phyloP scores from a whole-genome alignment of 2,888 invertebrate species.

The Pardosa pseudoannulata region DNA sequence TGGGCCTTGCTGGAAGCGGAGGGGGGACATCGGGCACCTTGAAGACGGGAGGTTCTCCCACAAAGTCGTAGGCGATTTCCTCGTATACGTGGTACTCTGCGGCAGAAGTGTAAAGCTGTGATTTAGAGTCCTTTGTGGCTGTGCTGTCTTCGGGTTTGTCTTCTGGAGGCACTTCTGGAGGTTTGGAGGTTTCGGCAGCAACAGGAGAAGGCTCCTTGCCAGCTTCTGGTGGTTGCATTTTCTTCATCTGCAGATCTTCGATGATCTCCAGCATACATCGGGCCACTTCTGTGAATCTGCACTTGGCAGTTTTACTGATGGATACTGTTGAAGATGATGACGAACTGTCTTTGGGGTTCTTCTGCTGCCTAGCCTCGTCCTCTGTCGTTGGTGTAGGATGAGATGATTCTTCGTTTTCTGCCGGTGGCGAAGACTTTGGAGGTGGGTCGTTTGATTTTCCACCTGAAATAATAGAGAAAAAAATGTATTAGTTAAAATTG shows the following conservation, averaged over 20 bases:
- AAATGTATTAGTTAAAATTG: not conserved
- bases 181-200: conserved; percentile 28
- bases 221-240: conserved; percentile 28
- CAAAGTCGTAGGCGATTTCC: conserved; percentile 76
- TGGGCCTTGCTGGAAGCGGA: conserved; percentile 75
- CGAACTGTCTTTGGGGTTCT: not conserved
- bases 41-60: not conserved
- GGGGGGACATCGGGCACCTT: conserved; percentile 73
- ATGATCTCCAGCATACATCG: conserved; percentile 77
- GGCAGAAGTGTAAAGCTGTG: conserved; percentile 46
- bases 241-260: conserved; percentile 75
- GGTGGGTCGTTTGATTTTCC: conserved; percentile 33
- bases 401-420: not conserved
- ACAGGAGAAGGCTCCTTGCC: conserved; percentile 52
- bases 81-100: conserved; percentile 77
- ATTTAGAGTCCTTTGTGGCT: conserved; percentile 10
- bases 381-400: not conserved
- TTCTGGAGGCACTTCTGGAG: not conserved
- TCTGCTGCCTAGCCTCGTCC: not conserved
- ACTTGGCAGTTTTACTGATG: conserved; percentile 70
- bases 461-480: conserved; percentile 35
- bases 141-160: not conserved
- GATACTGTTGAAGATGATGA: conserved; percentile 34
- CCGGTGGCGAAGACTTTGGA: conserved; percentile 1
- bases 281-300: conserved; percentile 76